Evolutionary conservation across 2,888 invertebrate genomes (phyloP).

Genomic region (Drosophila mercatorum): DNA sequence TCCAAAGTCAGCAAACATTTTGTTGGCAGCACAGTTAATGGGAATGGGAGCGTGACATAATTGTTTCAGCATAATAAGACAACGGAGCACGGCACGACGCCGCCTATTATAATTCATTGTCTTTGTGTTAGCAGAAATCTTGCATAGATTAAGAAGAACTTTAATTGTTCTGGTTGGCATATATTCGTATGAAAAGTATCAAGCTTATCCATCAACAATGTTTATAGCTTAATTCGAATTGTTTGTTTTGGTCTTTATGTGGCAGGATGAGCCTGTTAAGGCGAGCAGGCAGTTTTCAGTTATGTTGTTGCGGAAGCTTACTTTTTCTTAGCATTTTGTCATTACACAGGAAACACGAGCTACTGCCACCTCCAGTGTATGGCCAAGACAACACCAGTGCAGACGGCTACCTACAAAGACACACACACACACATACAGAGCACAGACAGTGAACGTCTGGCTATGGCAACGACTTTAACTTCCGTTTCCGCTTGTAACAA

Average conservation of each 20-base stretch:
- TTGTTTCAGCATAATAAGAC: neutral
- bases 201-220: neutral
- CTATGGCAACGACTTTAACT: slow-evolving; percentile 47
- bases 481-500: slow-evolving; percentile 50
- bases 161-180: too few species aligned
- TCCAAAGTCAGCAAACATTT: slow-evolving; percentile 29
- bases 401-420: neutral
- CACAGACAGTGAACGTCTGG: slow-evolving; percentile 26
- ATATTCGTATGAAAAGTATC: too few species aligned
- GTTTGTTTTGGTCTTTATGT: neutral
- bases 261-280: neutral
- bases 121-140: too few species aligned
- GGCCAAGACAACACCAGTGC: neutral
- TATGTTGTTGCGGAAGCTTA: neutral
- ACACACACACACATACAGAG: too few species aligned
- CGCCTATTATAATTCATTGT: too few species aligned
- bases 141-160: too few species aligned
- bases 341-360: slow-evolving; percentile 4
- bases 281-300: neutral
- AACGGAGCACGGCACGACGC: neutral
- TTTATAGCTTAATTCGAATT: neutral
- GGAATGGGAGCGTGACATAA: slow-evolving; percentile 5
- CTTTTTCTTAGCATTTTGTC: neutral
- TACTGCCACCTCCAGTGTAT: slow-evolving; percentile 9
- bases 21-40: neutral